These are phyloP conservation scores for Campodea augens DNA, from an alignment of 1,140 invertebrate genomes.

Conservation along the genomic window DNA sequence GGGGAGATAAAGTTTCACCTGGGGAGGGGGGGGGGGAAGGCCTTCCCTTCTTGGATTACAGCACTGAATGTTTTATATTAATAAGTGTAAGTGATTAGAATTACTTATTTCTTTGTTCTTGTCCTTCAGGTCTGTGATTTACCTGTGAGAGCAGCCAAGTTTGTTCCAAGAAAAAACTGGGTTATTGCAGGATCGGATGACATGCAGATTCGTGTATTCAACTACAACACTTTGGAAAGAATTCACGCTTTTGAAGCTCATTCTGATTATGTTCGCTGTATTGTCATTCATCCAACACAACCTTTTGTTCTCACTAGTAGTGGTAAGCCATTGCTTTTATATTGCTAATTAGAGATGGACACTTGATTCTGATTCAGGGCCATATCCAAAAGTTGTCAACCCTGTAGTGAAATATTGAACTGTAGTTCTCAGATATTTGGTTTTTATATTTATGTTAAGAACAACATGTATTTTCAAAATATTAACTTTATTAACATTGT, in stretches of 20 bases:
- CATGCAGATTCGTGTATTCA: slow-evolving; percentile 88
- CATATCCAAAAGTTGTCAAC: too few species aligned
- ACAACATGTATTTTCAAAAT: too few species aligned
- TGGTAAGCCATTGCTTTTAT: slow-evolving; percentile 51
- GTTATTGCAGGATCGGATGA: slow-evolving; percentile 94
- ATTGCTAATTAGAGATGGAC: too few species aligned
- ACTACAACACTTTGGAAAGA: slow-evolving; percentile 95
- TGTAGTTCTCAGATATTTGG: too few species aligned
- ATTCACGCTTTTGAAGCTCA: slow-evolving; percentile 95
- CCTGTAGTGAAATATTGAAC: too few species aligned
- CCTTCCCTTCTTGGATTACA: too few species aligned
- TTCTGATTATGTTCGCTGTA: slow-evolving; percentile 92
- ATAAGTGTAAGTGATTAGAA: neutral
- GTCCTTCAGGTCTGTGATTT: slow-evolving; percentile 65
- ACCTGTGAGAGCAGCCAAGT: slow-evolving; percentile 86
- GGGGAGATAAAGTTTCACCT: too few species aligned
- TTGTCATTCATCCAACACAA: slow-evolving; percentile 92
- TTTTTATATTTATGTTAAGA: too few species aligned
- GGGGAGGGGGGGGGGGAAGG: too few species aligned
- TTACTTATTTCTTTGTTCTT: slow-evolving; percentile 5
- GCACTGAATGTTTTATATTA: too few species aligned
- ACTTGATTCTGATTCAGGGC: too few species aligned
- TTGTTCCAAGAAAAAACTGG: slow-evolving; percentile 97
- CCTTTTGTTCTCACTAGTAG: slow-evolving; percentile 92
- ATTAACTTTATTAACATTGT: too few species aligned